phyloP scores from a whole-genome alignment of 2,113 vertebrate species.

The Carassius auratus region DNA sequence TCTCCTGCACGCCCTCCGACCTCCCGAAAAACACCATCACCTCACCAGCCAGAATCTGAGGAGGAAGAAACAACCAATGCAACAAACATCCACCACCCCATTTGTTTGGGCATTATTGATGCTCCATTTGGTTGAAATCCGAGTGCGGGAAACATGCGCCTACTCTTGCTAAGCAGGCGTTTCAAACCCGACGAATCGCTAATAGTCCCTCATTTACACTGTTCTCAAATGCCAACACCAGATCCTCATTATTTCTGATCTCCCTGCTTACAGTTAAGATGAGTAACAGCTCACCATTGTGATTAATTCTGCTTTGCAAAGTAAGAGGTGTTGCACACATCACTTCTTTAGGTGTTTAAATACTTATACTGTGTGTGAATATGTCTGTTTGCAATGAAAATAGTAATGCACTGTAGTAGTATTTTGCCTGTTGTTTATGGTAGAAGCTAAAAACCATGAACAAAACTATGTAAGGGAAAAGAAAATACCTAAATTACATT shows the following conservation, averaged over 20 bases:
- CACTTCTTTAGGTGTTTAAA: background rate
- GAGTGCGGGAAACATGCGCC: background rate
- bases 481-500: background rate
- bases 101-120: background rate
- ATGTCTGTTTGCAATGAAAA: background rate
- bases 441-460: background rate
- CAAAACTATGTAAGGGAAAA: background rate
- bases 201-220: background rate
- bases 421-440: too few species aligned
- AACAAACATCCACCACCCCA: background rate
- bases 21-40: conserved; percentile 85
- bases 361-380: background rate
- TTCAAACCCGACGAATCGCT: background rate
- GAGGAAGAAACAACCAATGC: conserved; percentile 14
- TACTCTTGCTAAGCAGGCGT: background rate
- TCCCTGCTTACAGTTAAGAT: background rate
- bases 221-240: conserved; percentile 10
- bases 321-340: background rate
- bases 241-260: conserved; percentile 15
- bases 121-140: background rate
- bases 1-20: conserved; percentile 78
- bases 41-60: conserved; percentile 87
- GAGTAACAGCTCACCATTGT: conserved; percentile 15
- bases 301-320: conserved; percentile 23
- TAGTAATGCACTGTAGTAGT: background rate